Base-by-base conservation (phyloP, 2,113 vertebrate species). In the Misgurnus anguillicaudatus region DNA sequence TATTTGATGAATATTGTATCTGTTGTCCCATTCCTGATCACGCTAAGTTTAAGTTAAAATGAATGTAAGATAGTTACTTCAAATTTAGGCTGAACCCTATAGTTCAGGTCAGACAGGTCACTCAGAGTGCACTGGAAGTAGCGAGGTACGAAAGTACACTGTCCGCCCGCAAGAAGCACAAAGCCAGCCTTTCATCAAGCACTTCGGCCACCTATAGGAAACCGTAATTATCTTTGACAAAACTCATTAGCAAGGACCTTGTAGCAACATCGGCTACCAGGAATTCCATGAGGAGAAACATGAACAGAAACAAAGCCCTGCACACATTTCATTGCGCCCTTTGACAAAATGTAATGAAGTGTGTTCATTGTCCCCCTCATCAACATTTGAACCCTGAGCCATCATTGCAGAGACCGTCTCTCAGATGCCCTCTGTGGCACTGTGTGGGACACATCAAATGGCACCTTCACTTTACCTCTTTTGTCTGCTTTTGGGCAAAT, bases 311-410 rank as follows among this genome's bases (percentile, higher is more conserved):
- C 93, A 94, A 94, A 91, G 90, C 84, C 83, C 86, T 82, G 79
- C 89, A 89, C 91, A 92, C 89, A 91, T 92, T 92, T 92, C 91
- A 89, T 89, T 92, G 91, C 88, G 83, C 89, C 91, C 92, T 94
- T 94, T 94, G 93, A 95, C 90, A 80, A 91, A 92, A 94, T 90
- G 89, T 94, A 96, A 90, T 94, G 94, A 95, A 94, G 92, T 95
- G 94, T 94, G 90, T 88, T 89, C 87, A 87, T 90, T 91, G 91
- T 92, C 90, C 91, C 89, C 89, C 87, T 89, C 85, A 88, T 90
- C 87, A 88, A 83, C 85, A 86, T 88, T 88, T 90, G 90, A 93
- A 93, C 92, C 84, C 90, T 75, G 87, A 90, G 86, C 90, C 89
- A 88, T 90, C 83, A 90, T 88, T 88, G 90, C 89, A 87, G 88